phyloP scores from a whole-genome alignment of 2,888 invertebrate species.

The Geotrupes spiniger region DNA sequence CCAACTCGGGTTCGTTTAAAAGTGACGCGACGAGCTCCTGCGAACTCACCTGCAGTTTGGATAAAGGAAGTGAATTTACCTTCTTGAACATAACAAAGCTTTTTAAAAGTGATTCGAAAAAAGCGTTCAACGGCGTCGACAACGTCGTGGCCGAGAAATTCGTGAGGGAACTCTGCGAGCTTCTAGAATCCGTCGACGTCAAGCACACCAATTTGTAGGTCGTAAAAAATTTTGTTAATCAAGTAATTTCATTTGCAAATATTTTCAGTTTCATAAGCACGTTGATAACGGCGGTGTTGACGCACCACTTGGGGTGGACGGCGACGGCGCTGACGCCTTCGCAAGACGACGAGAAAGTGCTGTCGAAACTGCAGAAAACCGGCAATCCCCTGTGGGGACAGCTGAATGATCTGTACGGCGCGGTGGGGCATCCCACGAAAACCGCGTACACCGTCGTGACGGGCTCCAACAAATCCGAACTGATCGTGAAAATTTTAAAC shows the following conservation, averaged over 20 bases:
- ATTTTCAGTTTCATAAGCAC: slow-evolving; percentile 92
- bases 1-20: slow-evolving; percentile 14
- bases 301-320: slow-evolving; percentile 91
- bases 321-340: slow-evolving; percentile 53
- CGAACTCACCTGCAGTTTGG: slow-evolving; percentile 12
- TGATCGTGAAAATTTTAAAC: slow-evolving; percentile 71
- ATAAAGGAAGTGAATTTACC: slow-evolving; percentile 28
- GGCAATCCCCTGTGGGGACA: slow-evolving; percentile 92
- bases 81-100: slow-evolving; percentile 31
- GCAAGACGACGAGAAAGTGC: slow-evolving; percentile 49
- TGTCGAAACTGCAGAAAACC: slow-evolving; percentile 61
- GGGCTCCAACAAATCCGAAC: slow-evolving; percentile 61
- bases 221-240: neutral
- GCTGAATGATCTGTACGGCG: slow-evolving; percentile 82
- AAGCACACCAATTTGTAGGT: slow-evolving; percentile 90
- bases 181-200: slow-evolving; percentile 71
- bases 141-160: slow-evolving; percentile 49
- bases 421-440: slow-evolving; percentile 73
- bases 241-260: too few relatives aligned
- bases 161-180: slow-evolving; percentile 60
- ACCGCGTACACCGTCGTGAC: slow-evolving; percentile 78
- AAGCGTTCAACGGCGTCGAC: slow-evolving; percentile 20
- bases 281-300: slow-evolving; percentile 81
- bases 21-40: slow-evolving; percentile 18
- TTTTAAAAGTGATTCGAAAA: slow-evolving; percentile 26